Evolutionary conservation across 2,797 vertebrate genomes (phyloP).

Genomic region (Protonibea diacanthus): DNA sequence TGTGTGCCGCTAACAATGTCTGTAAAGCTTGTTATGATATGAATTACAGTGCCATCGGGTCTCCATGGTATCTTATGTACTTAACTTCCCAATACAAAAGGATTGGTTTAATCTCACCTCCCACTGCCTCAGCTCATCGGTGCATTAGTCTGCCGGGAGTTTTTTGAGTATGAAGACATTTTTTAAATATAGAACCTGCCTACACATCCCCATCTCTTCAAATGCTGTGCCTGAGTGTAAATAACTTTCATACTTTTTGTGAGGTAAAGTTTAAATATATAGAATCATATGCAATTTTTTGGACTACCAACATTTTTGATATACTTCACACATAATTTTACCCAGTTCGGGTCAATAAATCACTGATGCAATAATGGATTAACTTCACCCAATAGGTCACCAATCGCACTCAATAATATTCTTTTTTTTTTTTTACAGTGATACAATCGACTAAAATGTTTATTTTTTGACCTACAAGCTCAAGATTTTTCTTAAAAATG

Average conservation of each 20-base stretch:
- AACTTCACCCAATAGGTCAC: neutral
- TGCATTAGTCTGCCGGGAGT: neutral
- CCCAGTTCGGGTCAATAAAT: neutral
- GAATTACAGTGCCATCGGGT: constrained; percentile 14
- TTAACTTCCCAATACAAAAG: constrained; percentile 18
- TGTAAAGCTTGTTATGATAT: constrained; percentile 37
- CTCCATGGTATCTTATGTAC: constrained; percentile 18
- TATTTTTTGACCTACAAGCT: too few species aligned
- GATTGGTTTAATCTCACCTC: constrained; percentile 20
- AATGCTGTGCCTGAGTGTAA: neutral
- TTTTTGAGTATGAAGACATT: constrained; percentile 4
- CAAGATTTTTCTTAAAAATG: too few species aligned
- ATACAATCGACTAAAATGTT: too few species aligned
- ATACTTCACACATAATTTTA: neutral
- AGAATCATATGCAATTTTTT: neutral
- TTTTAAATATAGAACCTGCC: neutral
- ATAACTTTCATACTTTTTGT: neutral
- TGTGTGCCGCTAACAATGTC: constrained; percentile 1
- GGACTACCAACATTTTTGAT: neutral
- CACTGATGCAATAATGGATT: neutral
- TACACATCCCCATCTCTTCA: neutral
- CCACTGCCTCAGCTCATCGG: constrained; percentile 13
- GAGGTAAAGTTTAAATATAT: constrained; percentile 1
- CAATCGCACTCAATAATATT: too few species aligned
- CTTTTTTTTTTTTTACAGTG: too few species aligned